phyloP scores from a whole-genome alignment of 2,113 vertebrate species.

The Noctilio leporinus region DNA sequence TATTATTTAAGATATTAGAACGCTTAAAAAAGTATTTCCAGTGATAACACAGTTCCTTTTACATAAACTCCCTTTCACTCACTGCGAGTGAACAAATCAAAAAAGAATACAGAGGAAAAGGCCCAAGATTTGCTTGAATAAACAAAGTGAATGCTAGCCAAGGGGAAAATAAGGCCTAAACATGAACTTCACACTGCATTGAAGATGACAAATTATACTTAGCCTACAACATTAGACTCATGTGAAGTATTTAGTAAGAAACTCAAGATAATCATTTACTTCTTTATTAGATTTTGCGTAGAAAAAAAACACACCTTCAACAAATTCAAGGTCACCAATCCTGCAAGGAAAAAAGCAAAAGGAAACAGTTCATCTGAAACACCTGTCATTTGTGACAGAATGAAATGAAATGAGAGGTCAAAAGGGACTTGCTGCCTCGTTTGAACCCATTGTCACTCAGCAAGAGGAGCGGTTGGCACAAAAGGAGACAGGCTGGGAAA shows the following conservation, averaged over 20 bases:
- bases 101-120: constrained; percentile 20
- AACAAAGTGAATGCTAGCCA: constrained; percentile 56
- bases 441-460: constrained; percentile 32
- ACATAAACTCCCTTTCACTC: neutral
- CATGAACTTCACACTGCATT: constrained; percentile 35
- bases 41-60: neutral
- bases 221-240: constrained; percentile 28
- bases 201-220: constrained; percentile 51
- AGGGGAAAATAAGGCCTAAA: constrained; percentile 58
- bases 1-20: constrained; percentile 11
- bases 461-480: neutral
- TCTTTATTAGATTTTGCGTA: constrained; percentile 11
- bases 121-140: constrained; percentile 46
- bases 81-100: neutral
- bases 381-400: constrained; percentile 50
- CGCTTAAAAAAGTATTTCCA: neutral
- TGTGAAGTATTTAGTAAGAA: neutral
- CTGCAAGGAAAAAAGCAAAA: constrained; percentile 58
- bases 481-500: neutral
- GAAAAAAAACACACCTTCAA: constrained; percentile 36
- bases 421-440: constrained; percentile 5
- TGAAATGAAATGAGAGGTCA: constrained; percentile 24
- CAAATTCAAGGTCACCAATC: constrained; percentile 57
- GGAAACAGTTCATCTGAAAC: constrained; percentile 52
- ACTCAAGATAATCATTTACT: constrained; percentile 30